Conservation (phyloP, 2,888 invertebrate species). For the Laothoe populi region DNA sequence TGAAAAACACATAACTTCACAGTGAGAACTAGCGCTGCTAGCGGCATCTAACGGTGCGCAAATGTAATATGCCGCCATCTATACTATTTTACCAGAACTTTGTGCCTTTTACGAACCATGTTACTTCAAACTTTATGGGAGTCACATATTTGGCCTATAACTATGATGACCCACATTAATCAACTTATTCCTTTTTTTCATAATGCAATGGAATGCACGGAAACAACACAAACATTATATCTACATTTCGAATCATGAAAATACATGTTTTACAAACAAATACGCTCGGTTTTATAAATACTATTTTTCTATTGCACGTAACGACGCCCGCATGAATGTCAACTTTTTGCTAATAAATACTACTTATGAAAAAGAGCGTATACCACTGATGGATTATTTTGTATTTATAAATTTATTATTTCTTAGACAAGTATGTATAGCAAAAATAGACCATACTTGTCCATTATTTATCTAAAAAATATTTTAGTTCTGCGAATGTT, state of each 20-base stretch:
- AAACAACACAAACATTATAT: constrained; percentile 9
- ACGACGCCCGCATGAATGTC: no score
- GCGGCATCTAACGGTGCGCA: constrained; percentile 43
- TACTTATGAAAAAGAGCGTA: no score
- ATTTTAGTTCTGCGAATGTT: no score
- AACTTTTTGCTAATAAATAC: no score
- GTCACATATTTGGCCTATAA: constrained; percentile 4
- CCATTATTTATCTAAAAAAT: no score
- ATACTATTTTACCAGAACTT: constrained; percentile 31
- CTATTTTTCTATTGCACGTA: no score
- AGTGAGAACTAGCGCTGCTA: constrained; percentile 1
- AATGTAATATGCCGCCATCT: constrained; percentile 35
- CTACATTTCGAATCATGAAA: constrained; percentile 2
- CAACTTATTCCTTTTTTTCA: constrained; percentile 25
- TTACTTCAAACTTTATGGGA: not conserved
- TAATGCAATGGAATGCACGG: constrained; percentile 32
- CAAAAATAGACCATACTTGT: no score
- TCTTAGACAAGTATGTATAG: no score
- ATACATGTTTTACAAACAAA: not conserved
- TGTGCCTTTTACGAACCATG: constrained; percentile 23
- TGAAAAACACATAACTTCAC: constrained; percentile 14
- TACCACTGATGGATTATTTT: no score
- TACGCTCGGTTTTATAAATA: not conserved
- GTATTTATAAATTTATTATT: no score
- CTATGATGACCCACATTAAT: constrained; percentile 18